Evolutionary conservation across 2,797 vertebrate species (phyloP), one percentile per base, ranked within the genome.

Genomic region (Hirundo rustica): DNA sequence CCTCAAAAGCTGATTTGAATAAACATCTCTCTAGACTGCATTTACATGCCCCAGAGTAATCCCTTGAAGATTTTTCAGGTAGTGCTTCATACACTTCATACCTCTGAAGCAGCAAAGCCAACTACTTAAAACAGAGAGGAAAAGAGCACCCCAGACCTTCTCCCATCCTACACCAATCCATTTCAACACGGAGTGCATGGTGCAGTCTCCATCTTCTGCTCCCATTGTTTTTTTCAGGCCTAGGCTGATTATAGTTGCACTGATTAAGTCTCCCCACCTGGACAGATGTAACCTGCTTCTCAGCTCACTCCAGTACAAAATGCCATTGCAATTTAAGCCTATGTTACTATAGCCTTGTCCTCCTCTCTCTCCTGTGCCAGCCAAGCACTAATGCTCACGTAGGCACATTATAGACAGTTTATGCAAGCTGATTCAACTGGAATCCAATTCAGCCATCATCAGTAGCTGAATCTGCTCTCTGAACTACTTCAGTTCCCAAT

Each of bases 131-230:
- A 64, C 12, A 58, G 47, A 48, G 7, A 27, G n/a, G 26, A 7
- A 30, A 70, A 77, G 30, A 91, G n/a, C 29, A 25, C 1, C 16
- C 23, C 79, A 61, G 26, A 32, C 47, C 11, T 60, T 57, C 27
- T 45, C 32, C 44, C 27, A n/a, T 10, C 9, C 15, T 18, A 48
- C 32, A 45, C 15, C 44, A 25, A n/a, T 30, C 36, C 19, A 36
- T 51, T 80, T 30, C 55, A 72, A 44, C 2, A 0, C 10, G 19
- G 26, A 34, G 29, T 9, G 12, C 23, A 50, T 0, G 0, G 22
- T 42, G 22, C 9, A 26, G 11, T 19, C 16, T 66, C 44, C 27
- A 42, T 32, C 23, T 75, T 67, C 74, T 73, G 25, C 38, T 91
- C 42, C 42, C 42, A 10, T 20, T 47, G 32, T 5, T 76, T 36